phyloP scores from a whole-genome alignment of 2,797 vertebrate species.

The Darevskia nairensis region DNA sequence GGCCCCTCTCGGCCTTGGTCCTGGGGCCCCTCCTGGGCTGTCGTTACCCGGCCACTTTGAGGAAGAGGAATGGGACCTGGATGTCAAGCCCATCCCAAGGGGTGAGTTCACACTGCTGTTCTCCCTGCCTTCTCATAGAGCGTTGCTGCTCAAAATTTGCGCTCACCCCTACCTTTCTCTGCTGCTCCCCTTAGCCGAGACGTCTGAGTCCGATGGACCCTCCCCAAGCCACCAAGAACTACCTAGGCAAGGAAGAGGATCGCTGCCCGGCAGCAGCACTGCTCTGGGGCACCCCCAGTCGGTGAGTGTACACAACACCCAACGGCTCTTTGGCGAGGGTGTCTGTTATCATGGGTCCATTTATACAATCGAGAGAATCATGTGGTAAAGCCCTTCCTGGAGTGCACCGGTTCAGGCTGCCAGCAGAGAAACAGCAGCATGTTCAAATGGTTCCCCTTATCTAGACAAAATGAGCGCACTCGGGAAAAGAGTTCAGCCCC shows the following conservation, averaged over 20 bases:
- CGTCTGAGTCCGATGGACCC: slow-evolving; percentile 66
- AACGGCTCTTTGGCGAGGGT: not conserved
- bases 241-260: slow-evolving; percentile 41
- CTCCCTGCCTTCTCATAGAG: not conserved
- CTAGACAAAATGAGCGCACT: not conserved
- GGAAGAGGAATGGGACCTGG: slow-evolving; percentile 77
- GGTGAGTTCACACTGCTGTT: slow-evolving; percentile 56
- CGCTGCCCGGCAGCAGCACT: slow-evolving; percentile 63
- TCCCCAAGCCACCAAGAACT: slow-evolving; percentile 63
- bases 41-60: slow-evolving; percentile 76
- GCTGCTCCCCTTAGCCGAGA: slow-evolving; percentile 61
- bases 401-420: not conserved
- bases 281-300: slow-evolving; percentile 61
- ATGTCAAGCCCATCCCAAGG: slow-evolving; percentile 75
- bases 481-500: not conserved
- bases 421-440: not conserved
- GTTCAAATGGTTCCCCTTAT: not conserved
- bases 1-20: slow-evolving; percentile 46
- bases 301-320: slow-evolving; percentile 49
- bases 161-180: not conserved
- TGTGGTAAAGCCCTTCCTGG: not conserved
- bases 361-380: not conserved
- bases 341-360: not conserved
- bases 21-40: slow-evolving; percentile 51
- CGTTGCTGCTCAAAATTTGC: not conserved